Base-by-base conservation (phyloP, 2,113 vertebrate genomes). In the Gulo gulo region DNA sequence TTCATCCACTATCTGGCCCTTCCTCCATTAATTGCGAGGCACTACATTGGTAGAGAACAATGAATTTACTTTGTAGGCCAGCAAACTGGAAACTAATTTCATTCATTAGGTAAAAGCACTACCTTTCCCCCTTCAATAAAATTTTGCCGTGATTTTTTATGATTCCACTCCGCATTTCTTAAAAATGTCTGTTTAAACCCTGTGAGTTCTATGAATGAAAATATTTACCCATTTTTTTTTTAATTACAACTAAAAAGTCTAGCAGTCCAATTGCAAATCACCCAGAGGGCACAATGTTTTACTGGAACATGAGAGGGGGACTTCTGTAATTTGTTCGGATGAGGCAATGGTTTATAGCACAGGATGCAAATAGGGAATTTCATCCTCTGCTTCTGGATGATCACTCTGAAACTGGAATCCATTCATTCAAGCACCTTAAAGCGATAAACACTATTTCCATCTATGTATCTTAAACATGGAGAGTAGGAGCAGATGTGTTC, bases 371-470 rank as follows among this genome's bases (percentile, higher is more conserved):
- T 20, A n/a, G 52, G 39, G 86, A 93, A n/a, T 45, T 42, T 31
- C 61, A 52, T 2, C 29, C 20, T 47, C 3, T 52, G 42, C 15
- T 42, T 83, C 86, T 80, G 39, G 55, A 85, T 61, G 67, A 26
- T 20, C 21, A 34, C 76, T 84, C 52, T 91, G 63, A 94, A 92
- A 88, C 11, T 47, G 94, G n/a, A 88, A 94, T 42, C 55, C 23
- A 36, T 57, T 26, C 94, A 55, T 73, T 67, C 21, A 71, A 67
- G 34, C n/a, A 52, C 21, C 26, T 29, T 52, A 39, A 65, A 93
- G 50, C 7, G 3, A 34, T 0, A 80, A 73, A 9, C 7, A 14
- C 14, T 2, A 8, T 4, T 2, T 3, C 36, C 11, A 42, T 6
- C 20, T 14, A 42, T 31, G 11, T 29, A 82, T 50, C 57, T 90